phyloP scores from a whole-genome alignment of 2,797 vertebrate species.

The Crenichthys baileyi region DNA sequence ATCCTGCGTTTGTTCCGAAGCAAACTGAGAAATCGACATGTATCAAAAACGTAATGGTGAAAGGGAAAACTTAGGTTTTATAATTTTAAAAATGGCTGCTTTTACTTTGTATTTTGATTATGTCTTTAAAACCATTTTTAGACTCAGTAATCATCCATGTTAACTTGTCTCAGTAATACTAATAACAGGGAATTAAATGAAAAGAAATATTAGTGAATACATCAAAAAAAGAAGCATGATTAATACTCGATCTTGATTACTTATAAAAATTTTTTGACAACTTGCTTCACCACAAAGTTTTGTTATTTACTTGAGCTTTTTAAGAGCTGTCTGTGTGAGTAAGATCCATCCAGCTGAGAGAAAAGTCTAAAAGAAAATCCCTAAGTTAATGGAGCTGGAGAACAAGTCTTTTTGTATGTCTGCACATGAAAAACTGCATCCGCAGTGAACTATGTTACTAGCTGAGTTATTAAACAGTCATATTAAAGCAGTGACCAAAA shows the following conservation, averaged over 20 bases:
- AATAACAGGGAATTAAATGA: neutral
- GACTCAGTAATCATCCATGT: neutral
- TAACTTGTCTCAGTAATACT: neutral
- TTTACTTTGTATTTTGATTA: neutral
- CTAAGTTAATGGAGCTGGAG: neutral
- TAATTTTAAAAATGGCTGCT: neutral
- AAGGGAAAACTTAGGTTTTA: neutral
- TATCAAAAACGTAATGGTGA: neutral
- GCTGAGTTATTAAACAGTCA: neutral
- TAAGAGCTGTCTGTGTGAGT: neutral
- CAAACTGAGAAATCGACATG: slow-evolving; percentile 1
- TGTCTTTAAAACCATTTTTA: too few relatives aligned
- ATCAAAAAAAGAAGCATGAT: neutral
- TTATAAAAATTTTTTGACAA: too few relatives aligned
- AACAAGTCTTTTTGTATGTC: neutral
- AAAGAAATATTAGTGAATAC: neutral
- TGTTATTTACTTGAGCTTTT: neutral
- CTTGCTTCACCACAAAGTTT: too few relatives aligned
- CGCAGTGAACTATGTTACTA: neutral
- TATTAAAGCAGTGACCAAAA: neutral
- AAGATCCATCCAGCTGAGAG: too few relatives aligned
- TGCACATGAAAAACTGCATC: neutral
- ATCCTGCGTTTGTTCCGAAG: slow-evolving; percentile 15
- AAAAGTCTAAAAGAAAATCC: neutral
- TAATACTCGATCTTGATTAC: too few relatives aligned